These are phyloP conservation scores for Anoplius nigerrimus DNA, from an alignment of 2,888 invertebrate species.

Conservation along the genomic window DNA sequence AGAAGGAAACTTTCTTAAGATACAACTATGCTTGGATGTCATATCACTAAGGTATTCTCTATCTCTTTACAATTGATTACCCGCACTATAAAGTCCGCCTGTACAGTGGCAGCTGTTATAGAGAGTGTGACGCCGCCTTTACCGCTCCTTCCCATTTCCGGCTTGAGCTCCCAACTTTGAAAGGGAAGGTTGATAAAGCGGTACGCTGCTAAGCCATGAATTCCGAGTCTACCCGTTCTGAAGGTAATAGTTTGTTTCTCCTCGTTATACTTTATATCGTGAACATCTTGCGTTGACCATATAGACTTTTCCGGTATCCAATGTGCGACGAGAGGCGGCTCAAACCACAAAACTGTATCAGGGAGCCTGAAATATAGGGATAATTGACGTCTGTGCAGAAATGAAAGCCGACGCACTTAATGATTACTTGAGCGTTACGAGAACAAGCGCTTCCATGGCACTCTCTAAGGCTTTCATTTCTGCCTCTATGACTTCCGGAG, in stretches of 20 bases:
- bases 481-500: slow-evolving; percentile 88
- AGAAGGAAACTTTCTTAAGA: background rate
- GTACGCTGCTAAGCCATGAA: slow-evolving; percentile 82
- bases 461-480: slow-evolving; percentile 85
- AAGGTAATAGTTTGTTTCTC: slow-evolving; percentile 88
- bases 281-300: slow-evolving; percentile 85
- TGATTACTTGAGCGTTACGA: slow-evolving; percentile 85
- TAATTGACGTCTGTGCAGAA: too few species aligned
- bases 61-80: slow-evolving; percentile 48
- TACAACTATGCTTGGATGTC: background rate
- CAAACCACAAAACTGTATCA: slow-evolving; percentile 84
- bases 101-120: slow-evolving; percentile 78
- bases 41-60: background rate
- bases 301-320: slow-evolving; percentile 79
- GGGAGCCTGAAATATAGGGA: slow-evolving; percentile 76
- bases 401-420: slow-evolving; percentile 64
- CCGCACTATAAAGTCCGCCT: slow-evolving; percentile 77
- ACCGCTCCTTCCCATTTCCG: slow-evolving; percentile 77
- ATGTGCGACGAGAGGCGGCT: slow-evolving; percentile 85
- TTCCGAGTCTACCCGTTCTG: slow-evolving; percentile 82
- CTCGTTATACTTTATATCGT: slow-evolving; percentile 89
- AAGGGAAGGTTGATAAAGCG: slow-evolving; percentile 89
- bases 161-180: slow-evolving; percentile 90
- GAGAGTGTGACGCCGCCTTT: slow-evolving; percentile 74
- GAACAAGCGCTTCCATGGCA: slow-evolving; percentile 84